Conservation (phyloP, 2,888 invertebrate genomes). For the Drosophila algonquin region DNA sequence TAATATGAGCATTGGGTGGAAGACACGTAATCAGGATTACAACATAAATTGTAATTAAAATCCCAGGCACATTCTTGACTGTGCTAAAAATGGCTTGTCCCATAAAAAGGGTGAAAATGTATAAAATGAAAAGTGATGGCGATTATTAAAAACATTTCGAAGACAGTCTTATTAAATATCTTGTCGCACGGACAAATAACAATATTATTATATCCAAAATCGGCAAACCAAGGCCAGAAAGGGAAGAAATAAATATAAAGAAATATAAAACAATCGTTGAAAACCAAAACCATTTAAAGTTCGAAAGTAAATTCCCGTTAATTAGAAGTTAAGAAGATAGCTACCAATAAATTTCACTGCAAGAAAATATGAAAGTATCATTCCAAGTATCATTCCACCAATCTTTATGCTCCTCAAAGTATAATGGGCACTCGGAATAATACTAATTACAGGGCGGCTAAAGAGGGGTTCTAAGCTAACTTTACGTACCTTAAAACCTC, state of each 20-base stretch:
- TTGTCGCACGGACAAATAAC: conserved; percentile 9
- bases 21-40: conserved; percentile 41
- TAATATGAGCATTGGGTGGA: conserved; percentile 18
- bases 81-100: conserved; percentile 19
- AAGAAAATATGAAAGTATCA: too few species aligned
- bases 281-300: too few species aligned
- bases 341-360: too few species aligned
- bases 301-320: too few species aligned
- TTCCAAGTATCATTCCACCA: too few species aligned
- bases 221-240: too few species aligned
- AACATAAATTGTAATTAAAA: conserved; percentile 45
- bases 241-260: too few species aligned
- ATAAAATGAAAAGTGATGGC: conserved; percentile 14
- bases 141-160: conserved; percentile 4
- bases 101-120: neutral
- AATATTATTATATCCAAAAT: conserved; percentile 13
- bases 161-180: neutral
- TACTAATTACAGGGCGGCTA: conserved; percentile 19
- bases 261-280: too few species aligned
- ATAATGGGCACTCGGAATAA: too few species aligned
- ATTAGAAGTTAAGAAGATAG: too few species aligned
- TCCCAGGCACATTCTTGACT: conserved; percentile 20
- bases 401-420: neutral
- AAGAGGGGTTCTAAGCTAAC: neutral
- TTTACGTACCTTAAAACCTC: conserved; percentile 29